These are phyloP conservation scores for Tetrao urogallus DNA, from an alignment of 2,113 vertebrate genomes.

Conservation along the genomic window DNA sequence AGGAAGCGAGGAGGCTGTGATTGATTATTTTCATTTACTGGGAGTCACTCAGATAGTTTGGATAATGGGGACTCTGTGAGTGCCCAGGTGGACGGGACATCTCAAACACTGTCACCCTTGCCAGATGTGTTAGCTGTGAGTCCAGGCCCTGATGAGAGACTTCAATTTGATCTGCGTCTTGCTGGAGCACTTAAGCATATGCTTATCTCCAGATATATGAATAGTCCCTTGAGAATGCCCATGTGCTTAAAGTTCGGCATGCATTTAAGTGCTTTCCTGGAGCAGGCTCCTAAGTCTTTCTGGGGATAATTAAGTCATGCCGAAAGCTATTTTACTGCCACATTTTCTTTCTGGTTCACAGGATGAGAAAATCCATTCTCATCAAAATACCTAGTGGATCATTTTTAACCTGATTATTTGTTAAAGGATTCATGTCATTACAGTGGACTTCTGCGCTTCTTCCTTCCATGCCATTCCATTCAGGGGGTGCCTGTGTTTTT, in stretches of 20 bases:
- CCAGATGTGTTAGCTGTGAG: conserved; percentile 8
- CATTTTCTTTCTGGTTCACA: conserved; percentile 73
- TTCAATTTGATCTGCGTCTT: conserved; percentile 36
- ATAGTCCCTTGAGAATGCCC: conserved; percentile 43
- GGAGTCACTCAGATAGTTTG: background rate
- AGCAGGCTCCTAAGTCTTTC: conserved; percentile 56
- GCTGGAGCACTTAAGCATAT: conserved; percentile 44
- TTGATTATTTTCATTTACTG: conserved; percentile 45
- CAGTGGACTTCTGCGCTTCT: conserved; percentile 16
- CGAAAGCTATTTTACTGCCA: conserved; percentile 55
- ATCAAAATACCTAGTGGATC: conserved; percentile 68
- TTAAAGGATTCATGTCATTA: conserved; percentile 41
- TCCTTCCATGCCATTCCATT: background rate
- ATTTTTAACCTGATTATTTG: conserved; percentile 72
- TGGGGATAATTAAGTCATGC: conserved; percentile 65
- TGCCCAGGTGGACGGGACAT: background rate
- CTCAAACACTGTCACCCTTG: accelerated
- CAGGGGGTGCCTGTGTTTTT: background rate
- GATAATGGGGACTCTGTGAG: background rate
- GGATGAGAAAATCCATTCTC: conserved; percentile 77
- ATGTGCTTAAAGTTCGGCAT: conserved; percentile 28
- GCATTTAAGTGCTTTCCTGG: conserved; percentile 58
- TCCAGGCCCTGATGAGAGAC: conserved; percentile 11
- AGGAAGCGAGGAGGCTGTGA: background rate
- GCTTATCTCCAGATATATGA: conserved; percentile 57